phyloP scores from a whole-genome alignment of 2,113 vertebrate species.

The Zootoca vivipara region DNA sequence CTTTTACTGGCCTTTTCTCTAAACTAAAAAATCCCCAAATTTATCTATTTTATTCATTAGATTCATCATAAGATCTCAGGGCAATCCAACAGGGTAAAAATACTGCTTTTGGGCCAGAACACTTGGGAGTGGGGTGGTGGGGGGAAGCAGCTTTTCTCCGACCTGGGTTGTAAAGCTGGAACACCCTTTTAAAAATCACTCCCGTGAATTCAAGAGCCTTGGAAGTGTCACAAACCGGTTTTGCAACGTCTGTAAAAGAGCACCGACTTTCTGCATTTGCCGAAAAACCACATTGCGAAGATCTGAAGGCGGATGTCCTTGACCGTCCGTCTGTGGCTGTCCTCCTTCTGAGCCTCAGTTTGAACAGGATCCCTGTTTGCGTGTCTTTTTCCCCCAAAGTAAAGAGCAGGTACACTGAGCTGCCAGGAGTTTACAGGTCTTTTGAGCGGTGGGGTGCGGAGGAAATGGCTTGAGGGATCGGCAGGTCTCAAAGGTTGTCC shows the following conservation, averaged over 20 bases:
- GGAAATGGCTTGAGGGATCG: too few relatives aligned
- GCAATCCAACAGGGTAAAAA: too few relatives aligned
- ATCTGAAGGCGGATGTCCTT: background rate
- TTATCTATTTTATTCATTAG: too few relatives aligned
- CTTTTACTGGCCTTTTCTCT: too few relatives aligned
- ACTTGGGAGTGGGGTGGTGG: too few relatives aligned
- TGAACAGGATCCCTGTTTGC: background rate
- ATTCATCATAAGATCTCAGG: too few relatives aligned
- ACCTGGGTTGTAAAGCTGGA: background rate
- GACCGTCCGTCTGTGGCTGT: background rate
- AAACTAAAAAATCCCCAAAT: too few relatives aligned
- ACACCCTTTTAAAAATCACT: background rate
- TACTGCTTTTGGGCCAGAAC: too few relatives aligned
- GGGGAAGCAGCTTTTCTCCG: too few relatives aligned
- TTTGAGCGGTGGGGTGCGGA: background rate
- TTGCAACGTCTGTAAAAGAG: background rate
- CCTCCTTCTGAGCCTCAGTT: background rate
- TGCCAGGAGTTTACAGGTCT: background rate
- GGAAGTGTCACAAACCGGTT: background rate
- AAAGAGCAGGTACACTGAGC: background rate
- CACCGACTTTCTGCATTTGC: too few relatives aligned
- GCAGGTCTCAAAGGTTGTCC: background rate
- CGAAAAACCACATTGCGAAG: too few relatives aligned
- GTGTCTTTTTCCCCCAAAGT: background rate
- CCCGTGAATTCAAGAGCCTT: background rate